Base-by-base conservation (phyloP, 2,113 vertebrate genomes). In the Eurypyga helias region DNA sequence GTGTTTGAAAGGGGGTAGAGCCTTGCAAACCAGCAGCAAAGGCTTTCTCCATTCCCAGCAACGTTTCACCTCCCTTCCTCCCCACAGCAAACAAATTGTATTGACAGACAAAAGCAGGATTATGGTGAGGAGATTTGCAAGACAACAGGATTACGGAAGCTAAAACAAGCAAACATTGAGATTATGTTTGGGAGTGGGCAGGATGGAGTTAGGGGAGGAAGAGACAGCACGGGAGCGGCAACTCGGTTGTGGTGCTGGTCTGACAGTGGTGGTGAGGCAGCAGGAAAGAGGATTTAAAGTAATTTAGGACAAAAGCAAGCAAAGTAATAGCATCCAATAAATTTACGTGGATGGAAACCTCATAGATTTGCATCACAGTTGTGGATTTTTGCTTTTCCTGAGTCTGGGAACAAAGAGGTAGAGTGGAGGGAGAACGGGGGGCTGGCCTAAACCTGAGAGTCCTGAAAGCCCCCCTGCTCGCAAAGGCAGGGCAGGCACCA, bases 91-190 rank as follows among this genome's bases (percentile, higher is more conserved):
- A 95, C 77, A 97, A 97, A 97, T 98, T 89, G 94, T 90, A 46
- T 94, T 98, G 96, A 97, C 93, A 97, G 95, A 97, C 83, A 97
- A 98, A 98, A 82, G 90, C 89, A 81, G 95, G 97, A 97, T 98
- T 97, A 96, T 95, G 87, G 78, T 79, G 89, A 97, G 90, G 88
- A 98, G 96, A 98, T 98, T 97, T 98, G 93, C 90, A 96, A 97
- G 75, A 97, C 96, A 96, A 93, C 70, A 82, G 95, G 96, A 97
- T 97, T 97, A 96, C 25, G 83, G 89, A 92, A 97, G 92, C 93
- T 97, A 96, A 95, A 95, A 89, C 82, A 97, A 91, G 92, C 96
- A 97, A 95, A 97, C 85, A 69, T 79, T 90, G 78, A 92, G 97
- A 96, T 98, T 97, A 96, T 67, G 89, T 92, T 97, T 2, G 25